phyloP scores from a whole-genome alignment of 2,113 vertebrate species.

The Corynorhinus townsendii region DNA sequence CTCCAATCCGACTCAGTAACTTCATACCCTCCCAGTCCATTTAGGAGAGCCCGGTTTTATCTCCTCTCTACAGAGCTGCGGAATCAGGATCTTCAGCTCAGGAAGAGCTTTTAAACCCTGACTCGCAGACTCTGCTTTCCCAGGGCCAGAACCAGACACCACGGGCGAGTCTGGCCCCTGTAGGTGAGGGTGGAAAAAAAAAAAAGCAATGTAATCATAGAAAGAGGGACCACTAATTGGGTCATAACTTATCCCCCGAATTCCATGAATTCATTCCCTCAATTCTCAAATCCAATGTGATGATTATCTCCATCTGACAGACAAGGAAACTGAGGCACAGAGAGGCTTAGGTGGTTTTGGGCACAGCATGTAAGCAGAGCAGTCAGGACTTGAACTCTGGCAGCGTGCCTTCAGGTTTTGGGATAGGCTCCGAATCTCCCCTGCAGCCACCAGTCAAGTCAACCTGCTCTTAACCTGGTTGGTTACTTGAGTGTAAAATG shows the following conservation, averaged over 20 bases:
- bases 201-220: neutral
- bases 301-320: neutral
- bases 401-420: neutral
- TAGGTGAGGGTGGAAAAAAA: neutral
- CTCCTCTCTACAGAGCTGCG: constrained; percentile 65
- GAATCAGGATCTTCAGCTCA: constrained; percentile 69
- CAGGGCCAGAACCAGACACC: neutral
- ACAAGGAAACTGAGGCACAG: neutral
- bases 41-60: constrained; percentile 74
- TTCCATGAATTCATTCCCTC: too few species aligned
- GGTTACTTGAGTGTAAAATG: neutral
- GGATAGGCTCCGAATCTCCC: neutral
- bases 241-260: fast-evolving
- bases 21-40: constrained; percentile 68
- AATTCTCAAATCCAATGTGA: neutral
- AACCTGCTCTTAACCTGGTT: too few species aligned
- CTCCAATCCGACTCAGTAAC: constrained; percentile 77
- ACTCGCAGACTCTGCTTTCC: neutral
- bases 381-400: neutral
- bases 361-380: fast-evolving
- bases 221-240: neutral
- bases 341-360: neutral
- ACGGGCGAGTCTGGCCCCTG: neutral
- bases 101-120: constrained; percentile 40
- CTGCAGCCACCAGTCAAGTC: neutral